Evolutionary conservation across 2,113 vertebrate genomes (phyloP).

Genomic region (Leptodactylus fuscus): DNA sequence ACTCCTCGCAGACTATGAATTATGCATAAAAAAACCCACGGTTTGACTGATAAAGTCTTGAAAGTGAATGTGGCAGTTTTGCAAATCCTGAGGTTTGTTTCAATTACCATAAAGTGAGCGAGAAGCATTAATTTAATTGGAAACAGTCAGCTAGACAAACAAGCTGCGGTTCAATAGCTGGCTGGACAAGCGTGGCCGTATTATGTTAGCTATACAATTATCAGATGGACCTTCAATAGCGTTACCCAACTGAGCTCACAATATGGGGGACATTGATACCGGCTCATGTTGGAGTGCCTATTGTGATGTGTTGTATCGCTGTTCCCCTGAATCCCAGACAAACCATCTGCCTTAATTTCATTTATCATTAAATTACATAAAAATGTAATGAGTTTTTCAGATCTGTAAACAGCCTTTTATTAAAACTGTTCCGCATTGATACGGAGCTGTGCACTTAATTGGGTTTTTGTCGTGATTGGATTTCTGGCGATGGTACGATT

Average conservation of each 20-base stretch:
- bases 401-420: conserved; percentile 9
- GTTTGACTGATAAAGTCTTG: conserved; percentile 29
- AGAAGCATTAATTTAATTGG: conserved; percentile 53
- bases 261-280: not conserved
- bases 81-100: conserved; percentile 35
- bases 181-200: conserved; percentile 32
- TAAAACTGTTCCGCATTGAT: not conserved
- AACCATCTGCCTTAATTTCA: conserved; percentile 23
- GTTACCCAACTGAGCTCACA: conserved; percentile 17
- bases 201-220: conserved; percentile 44
- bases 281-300: not conserved
- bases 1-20: conserved; percentile 7
- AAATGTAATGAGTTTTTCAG: conserved; percentile 15
- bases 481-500: not conserved
- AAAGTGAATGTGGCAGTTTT: conserved; percentile 22
- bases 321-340: conserved; percentile 11
- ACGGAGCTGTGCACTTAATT: not conserved
- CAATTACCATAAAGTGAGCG: conserved; percentile 41
- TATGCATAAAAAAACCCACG: conserved; percentile 3
- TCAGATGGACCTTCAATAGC: conserved; percentile 36
- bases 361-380: conserved; percentile 43
- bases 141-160: conserved; percentile 50
- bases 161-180: conserved; percentile 28
- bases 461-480: not conserved
- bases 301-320: not conserved